These are phyloP conservation scores for Anoplius nigerrimus DNA, from an alignment of 2,888 invertebrate genomes.

Conservation along the genomic window DNA sequence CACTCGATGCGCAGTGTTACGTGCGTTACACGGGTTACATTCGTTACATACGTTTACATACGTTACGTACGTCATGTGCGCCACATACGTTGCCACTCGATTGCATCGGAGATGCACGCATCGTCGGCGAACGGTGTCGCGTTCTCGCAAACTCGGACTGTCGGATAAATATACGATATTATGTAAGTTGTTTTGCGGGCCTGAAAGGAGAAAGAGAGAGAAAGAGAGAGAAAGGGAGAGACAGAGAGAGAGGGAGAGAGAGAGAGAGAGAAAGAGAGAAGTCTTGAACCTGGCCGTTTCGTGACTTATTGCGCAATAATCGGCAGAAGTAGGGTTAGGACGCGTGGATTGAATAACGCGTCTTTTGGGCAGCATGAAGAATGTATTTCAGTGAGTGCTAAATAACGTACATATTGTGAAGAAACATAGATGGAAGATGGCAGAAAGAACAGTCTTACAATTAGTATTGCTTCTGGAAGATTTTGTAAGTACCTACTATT, in stretches of 20 bases:
- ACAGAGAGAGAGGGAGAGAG: constrained; percentile 33
- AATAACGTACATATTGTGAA: no score
- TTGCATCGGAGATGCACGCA: background rate
- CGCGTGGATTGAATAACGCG: background rate
- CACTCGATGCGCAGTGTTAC: no score
- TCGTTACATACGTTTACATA: no score
- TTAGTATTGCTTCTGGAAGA: no score
- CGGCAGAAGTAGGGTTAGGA: background rate
- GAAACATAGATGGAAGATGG: no score
- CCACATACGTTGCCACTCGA: background rate
- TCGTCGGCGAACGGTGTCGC: constrained; percentile 39
- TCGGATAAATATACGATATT: constrained; percentile 63
- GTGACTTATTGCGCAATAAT: constrained; percentile 39
- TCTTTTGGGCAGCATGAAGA: no score
- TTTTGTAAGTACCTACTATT: no score
- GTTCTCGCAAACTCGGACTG: constrained; percentile 49
- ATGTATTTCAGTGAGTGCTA: no score
- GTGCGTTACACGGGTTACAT: no score
- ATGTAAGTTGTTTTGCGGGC: constrained; percentile 63
- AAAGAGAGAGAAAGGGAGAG: constrained; percentile 30
- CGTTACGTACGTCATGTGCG: no score
- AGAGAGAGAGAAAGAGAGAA: constrained; percentile 30
- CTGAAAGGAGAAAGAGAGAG: constrained; percentile 33
- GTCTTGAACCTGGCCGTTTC: constrained; percentile 32
- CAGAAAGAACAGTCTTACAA: no score